A percentile compares a stretch with the other conserved stretches of the same genome.
Evolutionary conservation across 1,140 invertebrate genomes (phyloP).

Genomic region (Anadara kagoshimensis): DNA sequence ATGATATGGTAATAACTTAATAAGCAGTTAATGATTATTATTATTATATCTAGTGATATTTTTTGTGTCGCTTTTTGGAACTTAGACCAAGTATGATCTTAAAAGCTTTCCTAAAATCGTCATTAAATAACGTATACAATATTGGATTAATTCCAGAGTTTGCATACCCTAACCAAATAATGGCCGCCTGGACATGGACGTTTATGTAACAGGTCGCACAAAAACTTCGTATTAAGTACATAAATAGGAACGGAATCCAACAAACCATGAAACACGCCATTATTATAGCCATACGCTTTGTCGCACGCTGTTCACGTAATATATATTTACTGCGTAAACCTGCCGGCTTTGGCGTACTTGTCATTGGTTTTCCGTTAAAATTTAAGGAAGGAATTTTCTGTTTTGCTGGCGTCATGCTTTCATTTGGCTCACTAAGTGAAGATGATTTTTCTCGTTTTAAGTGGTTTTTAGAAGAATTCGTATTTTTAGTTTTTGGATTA

Average conservation of each 20-base stretch:
- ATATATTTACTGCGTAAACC: constrained; percentile 67
- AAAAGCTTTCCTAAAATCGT: constrained; percentile 98
- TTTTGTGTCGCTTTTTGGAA: constrained; percentile 12
- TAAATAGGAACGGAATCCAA: constrained; percentile 98
- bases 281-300: constrained; percentile 95
- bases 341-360: neutral
- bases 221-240: constrained; percentile 75
- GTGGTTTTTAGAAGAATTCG: too few relatives aligned
- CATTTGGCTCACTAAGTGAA: too few relatives aligned
- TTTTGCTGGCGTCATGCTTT: too few relatives aligned
- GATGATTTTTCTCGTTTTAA: too few relatives aligned
- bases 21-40: too few relatives aligned
- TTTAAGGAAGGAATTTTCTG: too few relatives aligned
- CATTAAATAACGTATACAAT: constrained; percentile 98
- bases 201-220: constrained; percentile 63
- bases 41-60: neutral
- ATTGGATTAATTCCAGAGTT: constrained; percentile 96
- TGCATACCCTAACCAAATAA: constrained; percentile 95
- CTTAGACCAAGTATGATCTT: constrained; percentile 69
- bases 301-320: constrained; percentile 94
- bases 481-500: too few relatives aligned
- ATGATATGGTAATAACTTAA: too few relatives aligned
- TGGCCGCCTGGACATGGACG: constrained; percentile 60
- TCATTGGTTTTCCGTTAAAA: too few relatives aligned
- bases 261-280: constrained; percentile 99